Base-by-base conservation (phyloP, 2,797 vertebrate species). In the Peromyscus aztecus region DNA sequence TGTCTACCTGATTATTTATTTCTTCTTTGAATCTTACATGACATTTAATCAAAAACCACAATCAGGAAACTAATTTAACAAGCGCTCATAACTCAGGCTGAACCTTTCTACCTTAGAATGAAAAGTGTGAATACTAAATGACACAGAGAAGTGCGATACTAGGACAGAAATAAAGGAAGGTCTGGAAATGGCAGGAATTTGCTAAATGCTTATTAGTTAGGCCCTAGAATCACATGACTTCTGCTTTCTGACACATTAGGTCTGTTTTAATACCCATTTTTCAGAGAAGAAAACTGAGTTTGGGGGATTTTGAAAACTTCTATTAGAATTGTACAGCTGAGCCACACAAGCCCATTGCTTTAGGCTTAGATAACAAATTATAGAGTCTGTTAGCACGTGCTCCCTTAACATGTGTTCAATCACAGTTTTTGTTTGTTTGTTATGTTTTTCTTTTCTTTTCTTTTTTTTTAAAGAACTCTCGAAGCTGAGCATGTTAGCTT, bases 51-150 rank as follows among this genome's bases (percentile, higher is more conserved):
- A 98, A 97, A 98, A 97, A 57, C 86, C 76, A 97, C 96, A 96
- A 97, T 96, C 97, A 97, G 92, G 95, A 97, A 97, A 97, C 96
- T 97, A 97, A 97, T 98, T 97, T 96, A 98, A 97, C 86, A 97
- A 95, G 89, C n/a, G 17, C 83, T 40, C 65, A 97, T 97, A 97
- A 96, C 95, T 98, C 96, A 97, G 0, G 6, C 55, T 91, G 89
- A 94, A 94, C 11, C 92, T 96, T 97, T 95, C 89, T 97, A 91
- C 89, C 83, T 96, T 71, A 83, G 87, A 92, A 91, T 78, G 27
- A 85, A 96, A 97, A 95, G 94, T 85, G 59, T 5, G 5, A 96
- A 90, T 57, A 80, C 77, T 94, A 96, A 97, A 87, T 92, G 88
- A 94, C 84, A 85, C 5, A 89, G 88, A 94, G 87, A 88, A 97